Conservation (phyloP, 1,140 invertebrate genomes). For the Sycophila sp. region DNA sequence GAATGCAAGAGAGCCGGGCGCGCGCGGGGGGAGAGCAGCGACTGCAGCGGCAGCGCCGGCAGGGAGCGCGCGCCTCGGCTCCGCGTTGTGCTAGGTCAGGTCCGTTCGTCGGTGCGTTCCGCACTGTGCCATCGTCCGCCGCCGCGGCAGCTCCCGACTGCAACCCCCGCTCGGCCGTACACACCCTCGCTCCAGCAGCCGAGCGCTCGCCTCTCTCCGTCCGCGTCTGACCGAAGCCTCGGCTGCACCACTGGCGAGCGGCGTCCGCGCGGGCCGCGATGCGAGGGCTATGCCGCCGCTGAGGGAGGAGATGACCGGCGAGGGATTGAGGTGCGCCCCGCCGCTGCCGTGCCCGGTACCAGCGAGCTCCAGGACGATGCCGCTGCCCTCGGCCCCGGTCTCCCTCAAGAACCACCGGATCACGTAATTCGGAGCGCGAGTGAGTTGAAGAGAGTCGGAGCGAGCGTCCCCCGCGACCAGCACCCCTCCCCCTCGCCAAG, state of each 20-base stretch:
- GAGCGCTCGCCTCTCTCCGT: slow-evolving; percentile 41
- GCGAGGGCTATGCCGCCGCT: background rate
- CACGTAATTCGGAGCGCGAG: slow-evolving; percentile 48
- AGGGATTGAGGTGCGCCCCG: background rate
- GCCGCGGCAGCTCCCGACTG: slow-evolving; percentile 12
- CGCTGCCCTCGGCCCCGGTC: slow-evolving; percentile 44
- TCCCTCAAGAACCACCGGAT: slow-evolving; percentile 61
- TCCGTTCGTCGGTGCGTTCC: slow-evolving; percentile 30
- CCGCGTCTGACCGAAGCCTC: background rate
- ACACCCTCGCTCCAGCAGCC: slow-evolving; percentile 3
- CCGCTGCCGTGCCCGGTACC: background rate
- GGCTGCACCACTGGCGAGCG: background rate
- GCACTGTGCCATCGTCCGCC: slow-evolving; percentile 55
- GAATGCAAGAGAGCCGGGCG: no score
- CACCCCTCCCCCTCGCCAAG: background rate
- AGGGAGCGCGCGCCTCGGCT: slow-evolving; percentile 47
- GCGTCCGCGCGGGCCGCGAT: background rate
- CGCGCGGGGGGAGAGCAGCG: background rate
- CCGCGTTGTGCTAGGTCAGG: slow-evolving; percentile 67
- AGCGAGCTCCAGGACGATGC: slow-evolving; percentile 7
- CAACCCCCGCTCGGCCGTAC: background rate
- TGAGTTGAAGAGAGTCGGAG: background rate
- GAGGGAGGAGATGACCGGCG: slow-evolving; percentile 1
- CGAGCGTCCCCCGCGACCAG: background rate
- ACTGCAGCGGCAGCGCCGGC: slow-evolving; percentile 2